Percentiles rank a stretch among this genome's conserved stretches.
phyloP scores from a whole-genome alignment of 2,113 vertebrate genomes.

The Anthoscopus minutus region DNA sequence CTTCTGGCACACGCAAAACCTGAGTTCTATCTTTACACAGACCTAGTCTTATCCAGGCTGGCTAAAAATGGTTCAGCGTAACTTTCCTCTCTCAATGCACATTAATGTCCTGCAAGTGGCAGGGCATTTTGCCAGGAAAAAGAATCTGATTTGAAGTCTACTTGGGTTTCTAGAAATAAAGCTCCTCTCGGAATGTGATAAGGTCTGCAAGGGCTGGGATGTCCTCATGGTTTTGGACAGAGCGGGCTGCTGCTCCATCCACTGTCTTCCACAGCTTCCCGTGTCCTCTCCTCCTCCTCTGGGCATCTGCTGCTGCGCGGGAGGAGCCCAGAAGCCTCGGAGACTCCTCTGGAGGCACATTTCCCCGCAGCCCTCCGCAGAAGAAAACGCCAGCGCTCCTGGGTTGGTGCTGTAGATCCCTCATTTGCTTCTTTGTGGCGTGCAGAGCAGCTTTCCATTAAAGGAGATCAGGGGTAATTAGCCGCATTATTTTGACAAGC shows the following conservation, averaged over 20 bases:
- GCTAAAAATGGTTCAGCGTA: neutral
- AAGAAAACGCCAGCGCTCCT: constrained; percentile 46
- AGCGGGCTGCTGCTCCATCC: neutral
- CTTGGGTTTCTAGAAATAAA: neutral
- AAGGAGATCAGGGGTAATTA: constrained; percentile 81
- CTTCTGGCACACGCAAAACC: constrained; percentile 52
- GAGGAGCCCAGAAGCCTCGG: neutral
- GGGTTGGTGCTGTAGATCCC: constrained; percentile 57
- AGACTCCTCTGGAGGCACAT: neutral
- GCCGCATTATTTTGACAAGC: constrained; percentile 83
- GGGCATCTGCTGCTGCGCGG: neutral
- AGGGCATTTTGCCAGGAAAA: neutral
- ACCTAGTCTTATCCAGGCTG: neutral
- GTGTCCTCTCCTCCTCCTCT: neutral
- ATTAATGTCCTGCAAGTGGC: neutral
- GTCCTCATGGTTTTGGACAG: neutral
- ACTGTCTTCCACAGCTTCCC: neutral
- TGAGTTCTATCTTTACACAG: neutral
- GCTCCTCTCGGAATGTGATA: neutral
- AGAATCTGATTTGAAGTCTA: neutral
- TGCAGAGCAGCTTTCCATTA: constrained; percentile 75
- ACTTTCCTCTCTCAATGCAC: neutral
- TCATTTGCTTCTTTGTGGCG: constrained; percentile 74
- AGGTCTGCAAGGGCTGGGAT: neutral
- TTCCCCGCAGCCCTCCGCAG: constrained; percentile 3